These are phyloP conservation scores for Parotia lawesii DNA, from an alignment of 2,113 vertebrate genomes.

Conservation along the genomic window DNA sequence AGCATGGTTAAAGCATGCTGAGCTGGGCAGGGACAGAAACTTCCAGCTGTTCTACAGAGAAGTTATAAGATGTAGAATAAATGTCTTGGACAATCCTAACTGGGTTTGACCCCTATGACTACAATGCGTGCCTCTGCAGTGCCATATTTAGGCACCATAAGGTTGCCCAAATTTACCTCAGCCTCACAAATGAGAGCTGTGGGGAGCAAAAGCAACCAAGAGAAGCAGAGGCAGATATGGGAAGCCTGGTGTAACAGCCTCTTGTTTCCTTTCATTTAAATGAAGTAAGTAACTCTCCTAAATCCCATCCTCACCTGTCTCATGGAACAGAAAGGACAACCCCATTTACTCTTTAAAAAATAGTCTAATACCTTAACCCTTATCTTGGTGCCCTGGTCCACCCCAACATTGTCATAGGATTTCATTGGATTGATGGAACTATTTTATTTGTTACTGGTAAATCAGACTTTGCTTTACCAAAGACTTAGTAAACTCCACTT, in stretches of 20 bases:
- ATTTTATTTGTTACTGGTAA: not conserved
- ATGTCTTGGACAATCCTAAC: not conserved
- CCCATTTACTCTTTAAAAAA: not conserved
- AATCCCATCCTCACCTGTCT: not conserved
- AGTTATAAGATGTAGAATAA: not conserved
- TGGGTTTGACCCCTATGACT: not conserved
- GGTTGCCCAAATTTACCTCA: not conserved
- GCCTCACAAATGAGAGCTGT: not conserved
- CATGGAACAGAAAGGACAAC: not conserved
- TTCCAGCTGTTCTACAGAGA: not conserved
- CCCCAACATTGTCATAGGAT: not conserved
- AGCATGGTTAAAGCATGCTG: not conserved
- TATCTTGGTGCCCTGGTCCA: not conserved
- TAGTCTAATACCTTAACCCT: not conserved
- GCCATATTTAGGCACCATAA: not conserved
- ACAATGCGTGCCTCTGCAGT: fast-evolving
- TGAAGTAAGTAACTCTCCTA: not conserved
- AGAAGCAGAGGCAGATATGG: not conserved
- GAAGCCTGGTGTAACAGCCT: not conserved
- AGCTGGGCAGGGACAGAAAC: not conserved
- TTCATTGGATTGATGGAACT: not conserved
- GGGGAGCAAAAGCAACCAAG: not conserved
- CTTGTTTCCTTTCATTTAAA: not conserved
- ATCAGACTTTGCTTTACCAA: not conserved
- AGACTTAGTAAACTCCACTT: not conserved